Evolutionary conservation across 2,888 invertebrate genomes (phyloP).

Genomic region (Hydriomena furcata): DNA sequence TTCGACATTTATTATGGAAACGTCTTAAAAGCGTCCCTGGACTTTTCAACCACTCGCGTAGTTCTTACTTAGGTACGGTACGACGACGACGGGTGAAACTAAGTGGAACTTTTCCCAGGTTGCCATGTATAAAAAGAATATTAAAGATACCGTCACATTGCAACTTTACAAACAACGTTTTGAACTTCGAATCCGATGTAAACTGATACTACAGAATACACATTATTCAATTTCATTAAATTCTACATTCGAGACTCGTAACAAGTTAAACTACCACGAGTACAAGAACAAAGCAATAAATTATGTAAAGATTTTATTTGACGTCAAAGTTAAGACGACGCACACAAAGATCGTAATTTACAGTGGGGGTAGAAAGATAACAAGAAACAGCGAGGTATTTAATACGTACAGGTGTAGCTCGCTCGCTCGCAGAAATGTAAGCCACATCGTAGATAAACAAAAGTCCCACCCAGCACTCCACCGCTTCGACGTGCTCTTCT

Average conservation of each 20-base stretch:
- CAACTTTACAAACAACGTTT: conserved; percentile 58
- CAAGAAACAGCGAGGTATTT: conserved; percentile 57
- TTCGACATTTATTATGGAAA: conserved; percentile 66
- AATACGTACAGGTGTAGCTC: conserved; percentile 57
- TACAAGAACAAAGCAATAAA: conserved; percentile 37
- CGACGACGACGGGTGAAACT: conserved; percentile 67
- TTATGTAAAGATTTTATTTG: conserved; percentile 44
- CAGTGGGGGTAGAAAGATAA: conserved; percentile 58
- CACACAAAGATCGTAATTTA: conserved; percentile 59
- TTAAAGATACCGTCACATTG: conserved; percentile 61
- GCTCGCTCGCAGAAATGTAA: conserved; percentile 49
- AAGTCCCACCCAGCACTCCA: conserved; percentile 45
- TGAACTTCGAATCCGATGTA: conserved; percentile 41
- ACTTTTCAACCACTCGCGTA: conserved; percentile 68
- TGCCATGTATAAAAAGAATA: conserved; percentile 74
- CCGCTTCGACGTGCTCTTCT: conserved; percentile 60
- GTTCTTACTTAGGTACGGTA: conserved; percentile 70
- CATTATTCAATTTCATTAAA: not conserved
- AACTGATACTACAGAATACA: conserved; percentile 27
- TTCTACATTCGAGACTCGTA: not conserved
- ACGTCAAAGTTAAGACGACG: conserved; percentile 36
- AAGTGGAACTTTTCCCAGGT: conserved; percentile 77
- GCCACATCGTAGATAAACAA: conserved; percentile 58
- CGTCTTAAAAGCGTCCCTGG: conserved; percentile 69
- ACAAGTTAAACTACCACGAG: conserved; percentile 4